phyloP scores from a whole-genome alignment of 2,113 vertebrate genomes.

The Muntiacus muntjak region DNA sequence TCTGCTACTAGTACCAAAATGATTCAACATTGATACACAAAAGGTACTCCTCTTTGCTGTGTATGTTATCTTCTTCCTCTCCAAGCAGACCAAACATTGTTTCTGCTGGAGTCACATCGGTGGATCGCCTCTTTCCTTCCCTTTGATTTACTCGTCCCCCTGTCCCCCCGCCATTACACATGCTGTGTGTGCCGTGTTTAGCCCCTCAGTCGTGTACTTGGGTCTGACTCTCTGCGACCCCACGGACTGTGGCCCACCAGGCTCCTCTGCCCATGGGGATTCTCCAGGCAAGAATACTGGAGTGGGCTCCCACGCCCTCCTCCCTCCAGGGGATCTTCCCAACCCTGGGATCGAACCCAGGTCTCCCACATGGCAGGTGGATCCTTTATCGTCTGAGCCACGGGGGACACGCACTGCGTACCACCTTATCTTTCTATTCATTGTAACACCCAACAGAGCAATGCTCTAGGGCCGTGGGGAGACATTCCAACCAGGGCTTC shows the following conservation, averaged over 20 bases:
- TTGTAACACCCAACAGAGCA: not conserved
- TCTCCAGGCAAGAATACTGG: not conserved
- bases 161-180: not conserved
- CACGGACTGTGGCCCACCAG: not conserved
- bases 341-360: not conserved
- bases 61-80: not conserved
- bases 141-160: not conserved
- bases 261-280: not conserved
- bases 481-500: not conserved
- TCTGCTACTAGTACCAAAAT: not conserved
- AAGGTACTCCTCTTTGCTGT: not conserved
- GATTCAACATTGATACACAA: not conserved
- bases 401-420: not conserved
- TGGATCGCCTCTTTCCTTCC: not conserved
- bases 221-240: not conserved
- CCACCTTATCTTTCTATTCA: not conserved
- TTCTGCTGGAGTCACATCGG: not conserved
- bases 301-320: not conserved
- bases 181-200: not conserved
- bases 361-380: not conserved
- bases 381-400: not conserved
- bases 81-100: not conserved
- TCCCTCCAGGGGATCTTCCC: not conserved
- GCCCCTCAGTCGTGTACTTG: not conserved
- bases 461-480: not conserved